Evolutionary conservation across 2,797 vertebrate genomes (phyloP).

Genomic region (Anabas testudineus): DNA sequence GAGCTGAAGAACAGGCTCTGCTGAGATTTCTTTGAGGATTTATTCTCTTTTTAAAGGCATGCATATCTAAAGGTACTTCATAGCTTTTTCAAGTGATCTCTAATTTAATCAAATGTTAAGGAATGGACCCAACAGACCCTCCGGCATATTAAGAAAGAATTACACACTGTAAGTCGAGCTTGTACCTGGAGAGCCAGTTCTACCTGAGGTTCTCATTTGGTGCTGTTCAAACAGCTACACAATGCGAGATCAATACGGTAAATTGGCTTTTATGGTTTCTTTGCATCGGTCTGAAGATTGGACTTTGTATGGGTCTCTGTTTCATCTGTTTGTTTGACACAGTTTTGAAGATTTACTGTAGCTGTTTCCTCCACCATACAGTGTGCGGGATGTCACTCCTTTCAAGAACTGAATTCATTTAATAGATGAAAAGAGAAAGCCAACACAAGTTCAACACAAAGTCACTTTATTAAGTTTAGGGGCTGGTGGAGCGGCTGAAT

Average conservation of each 20-base stretch:
- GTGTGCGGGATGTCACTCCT: constrained; percentile 25
- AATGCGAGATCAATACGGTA: constrained; percentile 1
- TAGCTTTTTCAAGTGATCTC: not conserved
- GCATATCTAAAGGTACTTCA: constrained; percentile 1
- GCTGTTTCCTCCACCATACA: constrained; percentile 20
- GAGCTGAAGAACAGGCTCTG: too few species aligned
- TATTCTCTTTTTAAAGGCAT: not conserved
- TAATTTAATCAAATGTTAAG: not conserved
- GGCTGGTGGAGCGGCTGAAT: constrained; percentile 51
- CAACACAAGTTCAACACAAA: constrained; percentile 77
- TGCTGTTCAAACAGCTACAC: constrained; percentile 8
- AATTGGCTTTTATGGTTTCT: constrained; percentile 1
- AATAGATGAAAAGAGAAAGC: constrained; percentile 64
- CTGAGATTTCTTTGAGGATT: not conserved
- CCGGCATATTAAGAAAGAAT: not conserved
- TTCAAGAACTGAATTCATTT: constrained; percentile 44
- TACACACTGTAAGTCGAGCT: not conserved
- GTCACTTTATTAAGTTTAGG: constrained; percentile 77
- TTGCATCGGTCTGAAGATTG: constrained; percentile 19
- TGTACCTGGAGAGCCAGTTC: not conserved
- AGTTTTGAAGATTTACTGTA: constrained; percentile 28
- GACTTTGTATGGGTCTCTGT: constrained; percentile 39
- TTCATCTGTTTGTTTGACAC: constrained; percentile 50
- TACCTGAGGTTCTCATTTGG: not conserved
- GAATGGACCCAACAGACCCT: not conserved